A percentile compares a stretch with the other conserved stretches of the same genome.
phyloP scores from a whole-genome alignment of 2,888 invertebrate species.

The Amphipyra tragopoginis region DNA sequence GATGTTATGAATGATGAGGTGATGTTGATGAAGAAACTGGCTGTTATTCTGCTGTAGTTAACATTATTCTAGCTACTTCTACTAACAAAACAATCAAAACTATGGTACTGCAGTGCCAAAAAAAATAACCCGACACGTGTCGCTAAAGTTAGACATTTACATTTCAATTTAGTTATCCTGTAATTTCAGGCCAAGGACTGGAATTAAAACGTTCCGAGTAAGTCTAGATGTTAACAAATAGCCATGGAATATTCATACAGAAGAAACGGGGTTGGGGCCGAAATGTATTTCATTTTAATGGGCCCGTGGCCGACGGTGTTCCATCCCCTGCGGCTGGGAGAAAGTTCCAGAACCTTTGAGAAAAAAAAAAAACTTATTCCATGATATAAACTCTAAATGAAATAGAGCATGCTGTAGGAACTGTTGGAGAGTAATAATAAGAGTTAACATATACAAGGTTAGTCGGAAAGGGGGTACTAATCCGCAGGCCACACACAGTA shows the following conservation, averaged over 20 bases:
- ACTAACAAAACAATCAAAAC: too few relatives aligned
- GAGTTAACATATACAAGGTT: too few relatives aligned
- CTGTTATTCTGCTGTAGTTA: not conserved
- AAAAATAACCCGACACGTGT: not conserved
- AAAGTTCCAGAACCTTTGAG: slow-evolving; percentile 2
- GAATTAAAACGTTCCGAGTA: slow-evolving; percentile 31
- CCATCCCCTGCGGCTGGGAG: slow-evolving; percentile 1
- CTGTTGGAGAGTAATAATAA: too few relatives aligned
- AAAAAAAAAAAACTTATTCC: slow-evolving; percentile 3
- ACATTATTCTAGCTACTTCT: too few relatives aligned
- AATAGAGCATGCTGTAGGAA: not conserved
- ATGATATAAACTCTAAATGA: not conserved
- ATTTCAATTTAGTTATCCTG: slow-evolving; percentile 26
- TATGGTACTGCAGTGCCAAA: too few relatives aligned
- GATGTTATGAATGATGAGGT: too few relatives aligned
- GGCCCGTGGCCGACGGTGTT: slow-evolving; percentile 1
- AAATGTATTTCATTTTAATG: slow-evolving; percentile 56
- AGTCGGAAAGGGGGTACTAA: too few relatives aligned
- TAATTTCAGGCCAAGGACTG: slow-evolving; percentile 21
- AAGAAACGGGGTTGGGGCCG: slow-evolving; percentile 43
- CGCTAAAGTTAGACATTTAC: slow-evolving; percentile 11
- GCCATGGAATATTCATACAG: slow-evolving; percentile 64
- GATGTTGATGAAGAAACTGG: too few relatives aligned
- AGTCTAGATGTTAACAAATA: slow-evolving; percentile 61
- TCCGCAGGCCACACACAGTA: too few relatives aligned